A percentile compares a stretch with the other conserved stretches of the same genome.
These are phyloP conservation scores for Cossypha heuglini DNA, from an alignment of 2,797 vertebrate species.

Conservation along the genomic window DNA sequence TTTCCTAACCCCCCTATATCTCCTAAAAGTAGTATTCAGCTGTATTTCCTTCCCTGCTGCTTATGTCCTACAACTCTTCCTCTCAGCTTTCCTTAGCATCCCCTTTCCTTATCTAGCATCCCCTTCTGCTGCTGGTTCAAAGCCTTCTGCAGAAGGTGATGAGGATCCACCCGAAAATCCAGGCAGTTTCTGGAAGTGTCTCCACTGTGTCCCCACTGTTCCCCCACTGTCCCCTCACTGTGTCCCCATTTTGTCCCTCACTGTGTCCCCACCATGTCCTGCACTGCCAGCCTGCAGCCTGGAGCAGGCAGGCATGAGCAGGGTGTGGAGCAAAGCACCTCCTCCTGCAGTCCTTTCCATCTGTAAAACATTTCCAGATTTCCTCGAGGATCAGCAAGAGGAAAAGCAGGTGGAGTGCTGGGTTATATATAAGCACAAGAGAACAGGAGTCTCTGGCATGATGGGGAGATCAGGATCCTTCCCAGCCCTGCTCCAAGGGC, in stretches of 20 bases:
- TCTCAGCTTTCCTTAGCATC: not conserved
- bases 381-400: accelerated
- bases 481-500: not conserved
- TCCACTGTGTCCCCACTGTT: not conserved
- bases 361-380: not conserved
- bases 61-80: not conserved
- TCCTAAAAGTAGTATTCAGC: not conserved
- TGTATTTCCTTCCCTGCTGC: not conserved
- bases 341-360: not conserved
- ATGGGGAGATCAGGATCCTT: not conserved
- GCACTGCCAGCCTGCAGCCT: accelerated
- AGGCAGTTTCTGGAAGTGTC: not conserved
- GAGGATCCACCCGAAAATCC: not conserved
- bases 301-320: not conserved
- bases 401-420: not conserved
- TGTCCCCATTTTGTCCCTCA: not conserved
- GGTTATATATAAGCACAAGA: not conserved
- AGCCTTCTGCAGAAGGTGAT: not conserved
- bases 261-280: not conserved
- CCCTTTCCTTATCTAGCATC: not conserved
- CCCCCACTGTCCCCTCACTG: not conserved
- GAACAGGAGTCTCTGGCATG: not conserved
- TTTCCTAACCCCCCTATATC: not conserved
- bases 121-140: not conserved
- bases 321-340: accelerated